These are phyloP conservation scores for Cyanistes caeruleus DNA, from an alignment of 2,113 vertebrate species.

Conservation along the genomic window DNA sequence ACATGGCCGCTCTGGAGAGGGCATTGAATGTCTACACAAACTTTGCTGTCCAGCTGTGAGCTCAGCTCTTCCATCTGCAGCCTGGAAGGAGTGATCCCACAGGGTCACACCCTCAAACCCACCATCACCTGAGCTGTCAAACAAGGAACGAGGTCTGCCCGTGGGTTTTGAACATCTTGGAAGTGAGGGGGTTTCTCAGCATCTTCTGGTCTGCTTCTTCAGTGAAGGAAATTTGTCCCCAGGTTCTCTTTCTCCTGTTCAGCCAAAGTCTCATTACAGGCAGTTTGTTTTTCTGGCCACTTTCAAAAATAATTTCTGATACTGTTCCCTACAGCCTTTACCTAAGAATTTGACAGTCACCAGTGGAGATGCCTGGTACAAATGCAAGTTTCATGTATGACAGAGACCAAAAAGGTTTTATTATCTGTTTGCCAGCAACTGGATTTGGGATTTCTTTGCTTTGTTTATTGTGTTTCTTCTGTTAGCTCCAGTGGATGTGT, in stretches of 20 bases:
- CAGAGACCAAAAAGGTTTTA: neutral
- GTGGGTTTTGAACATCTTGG: neutral
- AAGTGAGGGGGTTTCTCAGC: neutral
- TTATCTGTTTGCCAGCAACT: neutral
- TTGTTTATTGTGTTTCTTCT: neutral
- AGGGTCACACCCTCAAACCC: neutral
- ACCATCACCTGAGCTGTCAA: neutral
- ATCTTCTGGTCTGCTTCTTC: neutral
- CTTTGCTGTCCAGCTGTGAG: neutral
- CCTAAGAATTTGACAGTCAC: neutral
- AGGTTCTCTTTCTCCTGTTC: neutral
- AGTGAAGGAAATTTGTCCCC: neutral
- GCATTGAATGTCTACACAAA: neutral
- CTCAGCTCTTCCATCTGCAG: neutral
- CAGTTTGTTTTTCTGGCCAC: neutral
- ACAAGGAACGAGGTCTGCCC: accelerated
- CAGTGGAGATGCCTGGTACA: neutral
- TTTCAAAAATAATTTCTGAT: neutral
- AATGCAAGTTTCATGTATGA: neutral
- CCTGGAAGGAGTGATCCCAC: neutral
- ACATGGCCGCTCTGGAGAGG: neutral
- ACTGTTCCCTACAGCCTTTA: neutral
- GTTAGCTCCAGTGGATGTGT: neutral
- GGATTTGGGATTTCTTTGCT: neutral
- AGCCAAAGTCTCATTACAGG: neutral